Base-by-base conservation (phyloP, 2,888 invertebrate species). In the Caenorhabditis sinica region DNA sequence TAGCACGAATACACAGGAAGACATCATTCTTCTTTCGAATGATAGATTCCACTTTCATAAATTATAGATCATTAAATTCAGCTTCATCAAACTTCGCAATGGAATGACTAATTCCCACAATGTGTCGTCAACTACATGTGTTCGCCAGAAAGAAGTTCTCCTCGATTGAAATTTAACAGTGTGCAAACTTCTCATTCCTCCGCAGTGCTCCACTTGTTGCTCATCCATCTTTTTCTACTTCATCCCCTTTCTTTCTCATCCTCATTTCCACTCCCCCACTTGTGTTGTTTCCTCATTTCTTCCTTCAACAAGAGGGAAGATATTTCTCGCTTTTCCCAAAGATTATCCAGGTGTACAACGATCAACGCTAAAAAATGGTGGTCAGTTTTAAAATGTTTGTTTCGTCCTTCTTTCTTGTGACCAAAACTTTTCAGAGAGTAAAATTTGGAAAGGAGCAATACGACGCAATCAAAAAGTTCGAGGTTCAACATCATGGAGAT, bases 401-500 rank as follows among this genome's bases (percentile, higher is more conserved):
- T 66, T 43, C 25, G 28, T 25, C 23, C 36, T n/a, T 13, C 28
- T 17, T 2, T n/a, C 0, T 33, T 11, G 60, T 11, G 13, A 11
- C 8, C 6, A 13, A n/a, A n/a, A n/a, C n/a, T 17, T 80, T 77
- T 13, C 83, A 89, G 89, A 88, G 85, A 82, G 86, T 89, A 0
- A 87, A 86, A 20, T 89, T 89, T 49, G 88, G 84, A 33, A 83
- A 86, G 60, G 88, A 89, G 23, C 86, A 89, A 58, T 89, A 87
- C 65, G 89, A 89, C 43, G 86, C 85, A 13, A 69, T 89, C 80
- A 88, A 88, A 56, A 89, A 89, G 74, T 89, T 89, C 45, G 89
- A 89, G 51, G 79, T 71, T 15, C 85, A 83, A 23, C 89, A 89
- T 72, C 89, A 89, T 76, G 88, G 84, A 11, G 89, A 89, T 60